Evolutionary conservation across 2,797 vertebrate genomes (phyloP).

Genomic region (Microtus obscurus): DNA sequence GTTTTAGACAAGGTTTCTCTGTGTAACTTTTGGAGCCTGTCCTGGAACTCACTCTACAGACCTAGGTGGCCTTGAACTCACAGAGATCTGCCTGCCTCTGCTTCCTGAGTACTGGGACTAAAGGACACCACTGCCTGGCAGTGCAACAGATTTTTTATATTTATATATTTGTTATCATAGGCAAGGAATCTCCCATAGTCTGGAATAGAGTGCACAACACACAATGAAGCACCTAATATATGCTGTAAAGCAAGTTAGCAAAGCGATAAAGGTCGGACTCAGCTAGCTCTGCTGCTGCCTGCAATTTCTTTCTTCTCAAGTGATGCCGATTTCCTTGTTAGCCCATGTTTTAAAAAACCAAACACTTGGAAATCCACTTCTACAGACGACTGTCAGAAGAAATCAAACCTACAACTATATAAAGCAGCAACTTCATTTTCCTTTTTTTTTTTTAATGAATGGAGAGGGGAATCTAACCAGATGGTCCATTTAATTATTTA

Average conservation of each 20-base stretch:
- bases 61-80: no score
- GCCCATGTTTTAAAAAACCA: conserved; percentile 5
- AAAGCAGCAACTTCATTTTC: conserved; percentile 29
- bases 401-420: conserved; percentile 59
- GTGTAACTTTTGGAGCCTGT: no score
- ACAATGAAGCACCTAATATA: not conserved
- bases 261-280: not conserved
- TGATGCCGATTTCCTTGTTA: not conserved
- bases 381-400: conserved; percentile 47
- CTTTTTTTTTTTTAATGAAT: conserved; percentile 47
- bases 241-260: not conserved
- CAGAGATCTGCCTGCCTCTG: no score
- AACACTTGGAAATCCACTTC: not conserved
- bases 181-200: not conserved
- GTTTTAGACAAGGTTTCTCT: no score
- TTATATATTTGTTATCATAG: not conserved
- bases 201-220: not conserved
- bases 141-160: not conserved
- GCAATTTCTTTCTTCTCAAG: not conserved
- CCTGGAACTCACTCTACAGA: no score
- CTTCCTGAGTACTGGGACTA: no score
- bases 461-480: conserved; percentile 50
- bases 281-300: not conserved
- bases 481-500: conserved; percentile 73
- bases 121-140: no score